Evolutionary conservation across 2,888 invertebrate species (phyloP).

Genomic region (Torymus aiolomorphi): DNA sequence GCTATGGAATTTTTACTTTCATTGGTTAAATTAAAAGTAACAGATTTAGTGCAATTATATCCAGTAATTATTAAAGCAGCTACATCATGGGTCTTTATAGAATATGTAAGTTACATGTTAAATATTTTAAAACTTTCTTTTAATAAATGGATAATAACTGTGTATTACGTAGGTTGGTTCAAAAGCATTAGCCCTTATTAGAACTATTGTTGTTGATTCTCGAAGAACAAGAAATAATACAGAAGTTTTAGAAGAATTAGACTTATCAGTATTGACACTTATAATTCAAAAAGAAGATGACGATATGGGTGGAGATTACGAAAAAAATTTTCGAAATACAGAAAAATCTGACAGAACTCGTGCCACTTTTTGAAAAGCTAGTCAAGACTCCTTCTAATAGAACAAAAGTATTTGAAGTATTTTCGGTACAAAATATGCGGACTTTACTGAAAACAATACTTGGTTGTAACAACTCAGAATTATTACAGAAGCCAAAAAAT

Average conservation of each 20-base stretch:
- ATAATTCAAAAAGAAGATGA: slow-evolving; percentile 73
- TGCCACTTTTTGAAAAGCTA: slow-evolving; percentile 77
- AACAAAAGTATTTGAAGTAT: slow-evolving; percentile 72
- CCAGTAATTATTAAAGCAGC: slow-evolving; percentile 74
- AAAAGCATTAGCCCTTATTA: slow-evolving; percentile 75
- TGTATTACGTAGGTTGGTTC: slow-evolving; percentile 69
- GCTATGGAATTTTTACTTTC: slow-evolving; percentile 77
- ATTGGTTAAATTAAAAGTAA: slow-evolving; percentile 75
- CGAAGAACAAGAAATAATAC: slow-evolving; percentile 63
- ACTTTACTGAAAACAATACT: slow-evolving; percentile 75
- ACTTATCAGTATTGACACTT: slow-evolving; percentile 75
- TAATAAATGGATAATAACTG: slow-evolving; percentile 21
- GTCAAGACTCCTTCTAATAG: slow-evolving; percentile 70
- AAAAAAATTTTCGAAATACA: slow-evolving; percentile 65
- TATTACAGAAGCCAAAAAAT: slow-evolving; percentile 63
- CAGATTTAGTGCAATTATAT: slow-evolving; percentile 73
- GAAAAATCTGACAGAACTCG: slow-evolving; percentile 74
- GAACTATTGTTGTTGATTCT: slow-evolving; percentile 73
- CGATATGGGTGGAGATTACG: slow-evolving; percentile 60
- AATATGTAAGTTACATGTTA: slow-evolving; percentile 68
- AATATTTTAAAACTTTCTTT: slow-evolving; percentile 27
- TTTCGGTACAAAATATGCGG: slow-evolving; percentile 73
- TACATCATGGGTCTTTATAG: slow-evolving; percentile 76
- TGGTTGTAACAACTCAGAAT: slow-evolving; percentile 64
- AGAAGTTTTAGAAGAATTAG: slow-evolving; percentile 71